Conservation (phyloP, 2,888 invertebrate species). For the Cephus runcator region DNA sequence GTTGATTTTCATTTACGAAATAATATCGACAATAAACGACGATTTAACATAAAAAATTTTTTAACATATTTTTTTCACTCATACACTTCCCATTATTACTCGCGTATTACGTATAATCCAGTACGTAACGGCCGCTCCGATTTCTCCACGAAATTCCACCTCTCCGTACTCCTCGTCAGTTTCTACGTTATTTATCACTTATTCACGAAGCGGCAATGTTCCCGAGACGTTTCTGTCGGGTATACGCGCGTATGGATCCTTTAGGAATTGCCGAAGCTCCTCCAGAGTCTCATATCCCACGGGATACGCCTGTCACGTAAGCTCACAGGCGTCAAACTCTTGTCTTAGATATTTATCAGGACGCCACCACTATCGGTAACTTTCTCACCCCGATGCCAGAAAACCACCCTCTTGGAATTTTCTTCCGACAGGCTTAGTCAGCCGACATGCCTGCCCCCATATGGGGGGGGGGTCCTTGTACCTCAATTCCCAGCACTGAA, state of each 20-base stretch:
- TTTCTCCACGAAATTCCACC: not conserved
- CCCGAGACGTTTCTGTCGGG: not conserved
- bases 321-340: constrained; percentile 29
- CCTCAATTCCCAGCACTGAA: not conserved
- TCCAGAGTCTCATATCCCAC: not conserved
- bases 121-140: not conserved
- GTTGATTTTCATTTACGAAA: not conserved
- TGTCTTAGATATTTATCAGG: constrained; percentile 31
- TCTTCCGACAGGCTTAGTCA: constrained; percentile 6
- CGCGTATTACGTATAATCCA: not conserved
- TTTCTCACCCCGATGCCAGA: not conserved
- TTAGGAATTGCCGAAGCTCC: not conserved
- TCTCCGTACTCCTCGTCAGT: not conserved
- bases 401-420: constrained; percentile 10
- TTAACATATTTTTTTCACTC: not conserved
- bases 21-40: not conserved
- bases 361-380: not conserved
- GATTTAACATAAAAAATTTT: not conserved
- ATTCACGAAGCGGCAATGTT: not conserved
- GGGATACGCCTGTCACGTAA: not conserved
- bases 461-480: not conserved
- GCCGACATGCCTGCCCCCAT: not conserved
- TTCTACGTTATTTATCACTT: not conserved
- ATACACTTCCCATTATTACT: not conserved
- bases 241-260: not conserved